Evolutionary conservation across 2,113 vertebrate genomes (phyloP).

Genomic region (Larimichthys polyactis): DNA sequence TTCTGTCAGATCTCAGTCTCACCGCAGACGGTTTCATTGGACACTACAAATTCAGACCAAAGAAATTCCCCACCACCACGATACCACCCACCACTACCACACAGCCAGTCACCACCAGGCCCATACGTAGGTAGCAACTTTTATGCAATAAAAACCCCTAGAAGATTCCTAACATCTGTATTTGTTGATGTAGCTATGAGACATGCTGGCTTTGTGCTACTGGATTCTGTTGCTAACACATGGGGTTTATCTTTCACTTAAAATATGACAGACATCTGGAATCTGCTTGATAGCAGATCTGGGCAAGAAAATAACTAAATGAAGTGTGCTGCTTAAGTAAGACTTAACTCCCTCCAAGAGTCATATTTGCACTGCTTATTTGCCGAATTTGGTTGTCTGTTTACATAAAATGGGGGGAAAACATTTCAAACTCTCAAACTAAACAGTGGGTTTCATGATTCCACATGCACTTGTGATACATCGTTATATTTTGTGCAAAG

Average conservation of each 20-base stretch:
- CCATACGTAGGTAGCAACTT: slow-evolving; percentile 87
- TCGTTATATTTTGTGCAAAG: not conserved
- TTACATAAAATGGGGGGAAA: not conserved
- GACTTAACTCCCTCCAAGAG: not conserved
- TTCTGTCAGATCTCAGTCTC: slow-evolving; percentile 97
- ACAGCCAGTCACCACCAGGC: slow-evolving; percentile 84
- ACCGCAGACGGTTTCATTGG: slow-evolving; percentile 98
- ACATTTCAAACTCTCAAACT: not conserved
- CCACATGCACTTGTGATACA: not conserved
- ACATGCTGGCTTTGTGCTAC: slow-evolving; percentile 1
- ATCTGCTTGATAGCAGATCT: slow-evolving; percentile 34
- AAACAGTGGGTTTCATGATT: not conserved
- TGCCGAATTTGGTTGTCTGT: not conserved
- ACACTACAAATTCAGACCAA: slow-evolving; percentile 97
- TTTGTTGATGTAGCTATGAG: slow-evolving; percentile 37
- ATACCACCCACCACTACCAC: slow-evolving; percentile 84
- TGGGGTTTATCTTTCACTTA: slow-evolving; percentile 34
- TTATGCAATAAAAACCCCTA: slow-evolving; percentile 36
- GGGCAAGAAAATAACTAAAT: not conserved
- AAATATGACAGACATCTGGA: not conserved
- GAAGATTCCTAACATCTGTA: slow-evolving; percentile 32
- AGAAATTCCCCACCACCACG: slow-evolving; percentile 89
- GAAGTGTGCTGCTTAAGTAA: slow-evolving; percentile 2
- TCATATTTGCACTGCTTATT: not conserved
- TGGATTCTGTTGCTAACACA: slow-evolving; percentile 36